Evolutionary conservation across 2,113 vertebrate species (phyloP).

Genomic region (Lathamus discolor): DNA sequence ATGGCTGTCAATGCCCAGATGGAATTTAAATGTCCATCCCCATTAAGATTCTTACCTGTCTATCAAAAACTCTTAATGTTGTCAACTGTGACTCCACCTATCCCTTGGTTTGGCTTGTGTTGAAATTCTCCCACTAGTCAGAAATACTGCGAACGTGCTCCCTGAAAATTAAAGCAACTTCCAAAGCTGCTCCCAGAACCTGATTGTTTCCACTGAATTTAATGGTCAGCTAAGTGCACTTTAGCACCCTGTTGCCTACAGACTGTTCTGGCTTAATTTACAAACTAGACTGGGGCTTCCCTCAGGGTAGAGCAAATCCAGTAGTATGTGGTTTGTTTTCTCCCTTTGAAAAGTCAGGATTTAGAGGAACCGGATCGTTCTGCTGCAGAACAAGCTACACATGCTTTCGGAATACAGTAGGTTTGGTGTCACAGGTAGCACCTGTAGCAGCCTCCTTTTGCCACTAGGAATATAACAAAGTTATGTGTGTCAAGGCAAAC

Average conservation of each 20-base stretch:
- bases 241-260: neutral
- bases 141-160: neutral
- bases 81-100: neutral
- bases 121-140: neutral
- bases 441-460: neutral
- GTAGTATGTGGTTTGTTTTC: neutral
- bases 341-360: neutral
- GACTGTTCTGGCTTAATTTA: neutral
- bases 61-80: neutral
- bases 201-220: neutral
- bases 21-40: neutral
- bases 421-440: neutral
- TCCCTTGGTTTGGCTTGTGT: neutral
- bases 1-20: neutral
- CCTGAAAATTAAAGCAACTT: neutral
- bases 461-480: neutral
- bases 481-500: neutral
- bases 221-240: neutral
- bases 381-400: neutral
- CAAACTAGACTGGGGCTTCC: neutral
- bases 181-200: neutral
- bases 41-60: neutral
- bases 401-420: neutral
- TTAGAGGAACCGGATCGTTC: neutral
- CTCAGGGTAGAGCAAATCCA: neutral